These are phyloP conservation scores for Paramuricea clavata DNA, from an alignment of 92 coral and sea anemone genomes.

Conservation along the genomic window DNA sequence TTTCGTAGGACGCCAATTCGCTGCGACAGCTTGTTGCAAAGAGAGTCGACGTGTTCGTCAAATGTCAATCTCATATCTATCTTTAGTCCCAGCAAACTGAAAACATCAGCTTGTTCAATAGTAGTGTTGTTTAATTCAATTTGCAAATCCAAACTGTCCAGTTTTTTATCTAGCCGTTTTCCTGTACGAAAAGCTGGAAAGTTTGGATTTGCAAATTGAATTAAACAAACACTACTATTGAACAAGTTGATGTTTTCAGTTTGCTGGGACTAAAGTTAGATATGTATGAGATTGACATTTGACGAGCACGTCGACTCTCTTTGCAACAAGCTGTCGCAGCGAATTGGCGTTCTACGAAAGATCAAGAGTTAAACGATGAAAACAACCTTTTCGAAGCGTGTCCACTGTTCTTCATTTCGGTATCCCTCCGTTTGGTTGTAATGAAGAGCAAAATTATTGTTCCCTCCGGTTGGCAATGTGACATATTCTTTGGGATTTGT, in stretches of 20 bases:
- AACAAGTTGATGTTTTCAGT: no score
- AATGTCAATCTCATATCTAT: background rate
- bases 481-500: background rate
- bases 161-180: background rate
- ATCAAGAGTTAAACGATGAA: no score
- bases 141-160: background rate
- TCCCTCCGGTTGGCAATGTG: background rate
- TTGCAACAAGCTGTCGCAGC: no score
- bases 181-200: no score
- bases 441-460: background rate
- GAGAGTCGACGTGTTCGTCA: background rate
- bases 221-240: no score
- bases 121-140: slow-evolving; percentile 10
- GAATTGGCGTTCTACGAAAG: no score
- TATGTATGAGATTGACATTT: no score
- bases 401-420: background rate
- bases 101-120: slow-evolving; percentile 17
- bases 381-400: background rate
- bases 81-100: slow-evolving; percentile 32
- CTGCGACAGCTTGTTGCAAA: slow-evolving; percentile 24
- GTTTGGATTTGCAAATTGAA: no score
- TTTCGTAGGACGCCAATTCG: slow-evolving; percentile 3
- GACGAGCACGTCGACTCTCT: no score
- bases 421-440: no score
- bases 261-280: no score